Percentiles rank a stretch among this genome's conserved stretches.
Evolutionary conservation across 2,888 invertebrate genomes (phyloP).

Genomic region (Drosophila cracens): DNA sequence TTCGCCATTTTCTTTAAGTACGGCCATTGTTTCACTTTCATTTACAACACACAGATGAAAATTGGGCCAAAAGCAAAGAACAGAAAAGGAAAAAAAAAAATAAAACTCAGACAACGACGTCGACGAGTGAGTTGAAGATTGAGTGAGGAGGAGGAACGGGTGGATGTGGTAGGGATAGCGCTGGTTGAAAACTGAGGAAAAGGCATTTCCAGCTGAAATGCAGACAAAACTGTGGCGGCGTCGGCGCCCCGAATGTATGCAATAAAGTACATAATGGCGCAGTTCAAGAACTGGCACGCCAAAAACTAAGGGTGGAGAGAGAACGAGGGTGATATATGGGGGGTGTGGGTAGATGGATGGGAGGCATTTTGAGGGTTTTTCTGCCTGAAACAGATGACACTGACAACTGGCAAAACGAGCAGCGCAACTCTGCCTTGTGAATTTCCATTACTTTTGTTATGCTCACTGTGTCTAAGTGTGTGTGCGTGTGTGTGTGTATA

Average conservation of each 20-base stretch:
- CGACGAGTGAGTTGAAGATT: slow-evolving; percentile 6
- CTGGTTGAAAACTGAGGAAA: slow-evolving; percentile 52
- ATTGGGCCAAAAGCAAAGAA: slow-evolving; percentile 70
- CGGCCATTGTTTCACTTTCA: slow-evolving; percentile 76
- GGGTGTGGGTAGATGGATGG: slow-evolving; percentile 3
- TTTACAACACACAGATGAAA: slow-evolving; percentile 69
- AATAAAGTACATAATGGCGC: slow-evolving; percentile 80
- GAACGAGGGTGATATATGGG: background rate
- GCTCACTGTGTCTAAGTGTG: slow-evolving; percentile 22
- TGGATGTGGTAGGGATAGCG: slow-evolving; percentile 9
- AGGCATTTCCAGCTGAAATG: slow-evolving; percentile 75
- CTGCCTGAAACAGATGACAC: slow-evolving; percentile 40
- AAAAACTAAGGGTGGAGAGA: slow-evolving; percentile 5
- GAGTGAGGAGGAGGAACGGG: background rate
- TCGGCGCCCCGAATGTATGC: slow-evolving; percentile 76
- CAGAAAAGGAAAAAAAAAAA: slow-evolving; percentile 28
- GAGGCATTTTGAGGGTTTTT: background rate
- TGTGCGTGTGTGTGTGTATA: slow-evolving; percentile 7
- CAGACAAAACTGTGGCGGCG: slow-evolving; percentile 65
- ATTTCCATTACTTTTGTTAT: slow-evolving; percentile 73
- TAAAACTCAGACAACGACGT: slow-evolving; percentile 48
- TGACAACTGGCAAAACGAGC: slow-evolving; percentile 58
- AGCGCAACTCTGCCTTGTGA: slow-evolving; percentile 43
- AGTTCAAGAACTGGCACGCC: slow-evolving; percentile 75
- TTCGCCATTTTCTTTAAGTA: slow-evolving; percentile 79